phyloP scores from a whole-genome alignment of 2,888 invertebrate species.

The Agrochola litura region DNA sequence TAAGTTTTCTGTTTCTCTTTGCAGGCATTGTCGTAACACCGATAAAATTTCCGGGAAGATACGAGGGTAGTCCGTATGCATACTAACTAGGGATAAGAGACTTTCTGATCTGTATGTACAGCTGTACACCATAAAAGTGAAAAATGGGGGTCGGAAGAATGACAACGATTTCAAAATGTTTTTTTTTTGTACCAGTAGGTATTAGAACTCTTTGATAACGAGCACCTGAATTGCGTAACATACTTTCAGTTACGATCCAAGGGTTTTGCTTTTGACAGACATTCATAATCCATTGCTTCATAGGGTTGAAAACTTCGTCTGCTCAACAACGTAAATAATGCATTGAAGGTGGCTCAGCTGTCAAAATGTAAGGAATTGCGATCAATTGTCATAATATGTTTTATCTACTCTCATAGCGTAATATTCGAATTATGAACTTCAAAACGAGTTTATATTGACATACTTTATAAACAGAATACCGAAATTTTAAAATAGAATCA shows the following conservation, averaged over 20 bases:
- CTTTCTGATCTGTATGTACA: slow-evolving; percentile 10
- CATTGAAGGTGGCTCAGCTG: neutral
- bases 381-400: neutral
- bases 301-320: too few species aligned
- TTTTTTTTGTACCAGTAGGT: neutral
- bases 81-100: slow-evolving; percentile 32
- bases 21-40: slow-evolving; percentile 18
- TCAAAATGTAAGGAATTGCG: neutral
- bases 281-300: neutral
- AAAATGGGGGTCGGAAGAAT: neutral
- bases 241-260: neutral
- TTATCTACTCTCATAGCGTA: too few species aligned
- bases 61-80: slow-evolving; percentile 33
- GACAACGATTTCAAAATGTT: neutral
- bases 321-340: neutral
- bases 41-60: slow-evolving; percentile 35
- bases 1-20: slow-evolving; percentile 39
- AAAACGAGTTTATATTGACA: too few species aligned
- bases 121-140: neutral
- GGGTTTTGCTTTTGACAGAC: neutral
- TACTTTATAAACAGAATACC: too few species aligned
- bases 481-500: too few species aligned
- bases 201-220: neutral
- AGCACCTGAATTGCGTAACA: neutral
- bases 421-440: too few species aligned